Evolutionary conservation across 2,113 vertebrate genomes (phyloP), one percentile per base, ranked within the genome.

Genomic region (Etia nguti): DNA sequence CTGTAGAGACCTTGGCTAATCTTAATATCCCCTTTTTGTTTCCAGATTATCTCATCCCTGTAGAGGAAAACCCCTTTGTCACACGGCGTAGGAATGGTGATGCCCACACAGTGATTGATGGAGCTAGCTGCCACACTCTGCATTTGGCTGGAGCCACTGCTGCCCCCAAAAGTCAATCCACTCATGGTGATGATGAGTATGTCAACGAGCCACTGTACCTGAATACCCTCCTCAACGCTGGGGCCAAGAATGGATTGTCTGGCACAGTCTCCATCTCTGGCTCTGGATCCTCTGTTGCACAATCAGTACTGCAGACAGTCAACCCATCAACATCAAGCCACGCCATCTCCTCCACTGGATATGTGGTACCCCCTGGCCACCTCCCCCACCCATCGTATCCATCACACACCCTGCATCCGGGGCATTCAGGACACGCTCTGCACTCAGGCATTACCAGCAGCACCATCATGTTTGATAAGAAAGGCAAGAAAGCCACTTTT

Each of bases 31-130:
- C 16, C 11, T 73, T 68, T 87, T 55, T 84, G 1, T 80, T 81
- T 84, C 46, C 88, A 99, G 98, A 99, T 92, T 98, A 98, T 94
- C 95, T 98, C 75, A 98, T 97, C 93, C 97, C 98, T 0, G 97
- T 99, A 52, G 99, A 99, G 82, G 99, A 99, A 90, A 99, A 99
- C 88, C 99, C 99, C 1, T 99, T 99, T 46, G 98, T 98, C 55
- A 97, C 98, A 31, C 97, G 97, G 6, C 97, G 98, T 2, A 97
- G 98, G 92, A 99, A 99, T 0, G 98, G 98, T 48, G 98, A 99
- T 15, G 96, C 97, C 48, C 98, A 98, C 60, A 95, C 97, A 20
- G 86, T 97, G 92, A 97, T 98, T 83, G 97, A 99, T 92, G 98
- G 97, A 77, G 97, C 97, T 0, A 97, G 97, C 50, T 99, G 98